A percentile compares a stretch with the other conserved stretches of the same genome.
These are phyloP conservation scores for Maconellicoccus hirsutus DNA, from an alignment of 1,140 invertebrate genomes.

Conservation along the genomic window DNA sequence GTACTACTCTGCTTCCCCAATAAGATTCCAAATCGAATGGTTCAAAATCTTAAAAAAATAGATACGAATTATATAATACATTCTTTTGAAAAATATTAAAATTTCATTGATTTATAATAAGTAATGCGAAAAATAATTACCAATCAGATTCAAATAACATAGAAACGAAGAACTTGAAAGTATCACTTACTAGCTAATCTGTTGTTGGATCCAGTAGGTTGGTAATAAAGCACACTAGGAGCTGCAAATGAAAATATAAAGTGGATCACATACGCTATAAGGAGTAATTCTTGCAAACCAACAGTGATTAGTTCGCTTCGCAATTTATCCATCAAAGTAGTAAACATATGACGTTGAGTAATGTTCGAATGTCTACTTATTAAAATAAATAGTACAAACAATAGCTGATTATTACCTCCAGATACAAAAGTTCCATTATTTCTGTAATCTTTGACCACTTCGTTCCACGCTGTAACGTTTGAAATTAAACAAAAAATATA, in stretches of 20 bases:
- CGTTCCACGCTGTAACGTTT: background rate
- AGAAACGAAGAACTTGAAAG: background rate
- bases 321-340: too few species aligned
- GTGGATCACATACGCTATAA: too few species aligned
- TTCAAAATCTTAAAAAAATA: background rate
- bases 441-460: background rate
- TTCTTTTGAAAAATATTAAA: too few species aligned
- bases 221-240: background rate
- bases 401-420: background rate
- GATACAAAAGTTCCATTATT: background rate
- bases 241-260: background rate
- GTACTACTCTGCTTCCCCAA: background rate
- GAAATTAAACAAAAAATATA: too few species aligned
- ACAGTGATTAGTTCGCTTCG: too few species aligned
- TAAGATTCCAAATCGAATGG: background rate
- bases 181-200: conserved; percentile 4
- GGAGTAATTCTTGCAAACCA: too few species aligned
- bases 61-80: background rate
- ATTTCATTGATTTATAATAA: too few species aligned
- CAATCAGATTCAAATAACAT: background rate
- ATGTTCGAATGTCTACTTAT: too few species aligned
- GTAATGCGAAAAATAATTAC: background rate
- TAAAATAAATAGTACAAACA: background rate
- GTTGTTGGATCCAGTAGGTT: background rate
- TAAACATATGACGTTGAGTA: too few species aligned